Percentiles rank a stretch among this genome's conserved stretches.
Evolutionary conservation across 2,888 invertebrate species (phyloP).

Genomic region (Eristalinus aeneus): DNA sequence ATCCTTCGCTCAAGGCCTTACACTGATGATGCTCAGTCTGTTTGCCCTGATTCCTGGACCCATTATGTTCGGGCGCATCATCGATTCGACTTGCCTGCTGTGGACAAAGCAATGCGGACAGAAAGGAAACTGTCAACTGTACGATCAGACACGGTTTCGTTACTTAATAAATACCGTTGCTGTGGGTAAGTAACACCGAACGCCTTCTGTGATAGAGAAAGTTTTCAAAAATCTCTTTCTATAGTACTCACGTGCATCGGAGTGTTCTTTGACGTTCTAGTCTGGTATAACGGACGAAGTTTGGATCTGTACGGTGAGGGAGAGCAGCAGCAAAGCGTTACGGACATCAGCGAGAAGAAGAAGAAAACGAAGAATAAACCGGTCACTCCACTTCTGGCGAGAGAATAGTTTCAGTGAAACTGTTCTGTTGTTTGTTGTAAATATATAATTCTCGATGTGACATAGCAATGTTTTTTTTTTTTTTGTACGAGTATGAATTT

Average conservation of each 20-base stretch:
- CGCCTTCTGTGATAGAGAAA: not conserved
- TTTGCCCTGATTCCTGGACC: conserved; percentile 87
- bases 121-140: conserved; percentile 86
- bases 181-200: conserved; percentile 79
- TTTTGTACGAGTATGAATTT: conserved; percentile 9
- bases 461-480: conserved; percentile 11
- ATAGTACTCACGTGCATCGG: conserved; percentile 83
- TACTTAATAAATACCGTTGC: conserved; percentile 83
- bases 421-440: conserved; percentile 38
- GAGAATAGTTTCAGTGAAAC: conserved; percentile 70
- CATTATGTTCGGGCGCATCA: conserved; percentile 84
- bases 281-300: conserved; percentile 83
- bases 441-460: conserved; percentile 14
- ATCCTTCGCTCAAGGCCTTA: conserved; percentile 85
- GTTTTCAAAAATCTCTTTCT: conserved; percentile 59
- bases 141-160: conserved; percentile 84
- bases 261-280: conserved; percentile 83
- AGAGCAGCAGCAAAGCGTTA: conserved; percentile 74
- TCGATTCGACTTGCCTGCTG: conserved; percentile 85
- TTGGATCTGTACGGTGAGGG: conserved; percentile 83
- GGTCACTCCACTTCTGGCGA: conserved; percentile 76
- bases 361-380: conserved; percentile 73
- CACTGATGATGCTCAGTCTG: conserved; percentile 83
- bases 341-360: not conserved
- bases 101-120: conserved; percentile 85